Base-by-base conservation (phyloP, 2,888 invertebrate genomes). In the Agriotes lineatus region DNA sequence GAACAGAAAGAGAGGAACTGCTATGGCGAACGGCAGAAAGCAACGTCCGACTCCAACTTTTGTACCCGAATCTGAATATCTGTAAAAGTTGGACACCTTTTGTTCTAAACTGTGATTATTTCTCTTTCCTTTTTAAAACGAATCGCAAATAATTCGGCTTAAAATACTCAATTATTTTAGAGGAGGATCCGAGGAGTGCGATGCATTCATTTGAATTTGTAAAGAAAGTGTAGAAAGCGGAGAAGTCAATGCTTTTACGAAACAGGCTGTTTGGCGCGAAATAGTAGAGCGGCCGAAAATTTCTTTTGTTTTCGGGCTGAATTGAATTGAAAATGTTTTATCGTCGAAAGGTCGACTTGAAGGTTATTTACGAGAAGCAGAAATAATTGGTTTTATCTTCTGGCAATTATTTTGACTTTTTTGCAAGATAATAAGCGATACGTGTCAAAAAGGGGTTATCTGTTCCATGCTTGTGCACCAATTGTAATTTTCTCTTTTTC, bases 71-170 rank as follows among this genome's bases (percentile, higher is more conserved):
- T 48, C 50, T 60, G 60, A 60, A 60, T 60, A 48, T 45, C 60
- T 22, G 58, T 58, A 58, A 58, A 60, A 60, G 50, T 60, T 48
- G 50, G 45, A 37, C 60, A 60, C 60, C 60, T 60, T 58, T 60
- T 60, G 60, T 60, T 45, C 60, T 48, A 50, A 60, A 60, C 60
- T 58, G 58, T 58, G 58, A 58, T 58, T 58, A 58, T 58, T 58
- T 58, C 44, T 37, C 35, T 33, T 37, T 19, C 37, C 60, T 33
- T 60, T 48, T 45, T 58, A 30, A 42, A 58, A 58, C 58, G 58
- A 58, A 44, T 18, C 16, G 42, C 44, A 42, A 56, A 58, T 58
- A 22, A 44, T 58, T 58, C 25, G 42, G 9, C 42, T 35, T 42
- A 44, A 58, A 58, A 58, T 58, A 22, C 58, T 42, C 58, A 44